phyloP scores from a whole-genome alignment of 2,888 invertebrate genomes.

The Taenaris catops region DNA sequence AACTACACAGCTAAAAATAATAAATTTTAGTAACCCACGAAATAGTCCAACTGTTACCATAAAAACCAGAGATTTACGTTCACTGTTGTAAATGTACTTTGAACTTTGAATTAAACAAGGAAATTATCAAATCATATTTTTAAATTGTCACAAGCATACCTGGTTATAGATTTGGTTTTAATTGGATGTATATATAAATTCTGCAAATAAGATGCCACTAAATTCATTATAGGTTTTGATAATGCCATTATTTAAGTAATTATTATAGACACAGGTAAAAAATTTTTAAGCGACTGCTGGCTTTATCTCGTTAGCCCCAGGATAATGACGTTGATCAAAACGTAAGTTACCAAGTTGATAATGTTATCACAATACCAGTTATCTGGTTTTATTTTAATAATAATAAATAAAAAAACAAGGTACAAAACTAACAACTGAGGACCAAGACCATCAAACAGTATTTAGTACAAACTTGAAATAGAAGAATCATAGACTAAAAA shows the following conservation, averaged over 20 bases:
- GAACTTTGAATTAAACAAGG: constrained; percentile 8
- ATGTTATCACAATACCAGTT: constrained; percentile 14
- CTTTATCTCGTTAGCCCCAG: constrained; percentile 1
- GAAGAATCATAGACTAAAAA: too few species aligned
- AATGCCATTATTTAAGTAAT: constrained; percentile 76
- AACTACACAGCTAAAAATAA: constrained; percentile 82
- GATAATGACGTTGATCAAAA: constrained; percentile 13
- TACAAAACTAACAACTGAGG: too few species aligned
- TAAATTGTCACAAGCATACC: constrained; percentile 76
- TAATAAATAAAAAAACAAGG: too few species aligned
- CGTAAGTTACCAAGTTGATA: constrained; percentile 17
- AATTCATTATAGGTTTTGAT: constrained; percentile 85
- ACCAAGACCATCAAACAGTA: too few species aligned
- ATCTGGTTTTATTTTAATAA: too few species aligned
- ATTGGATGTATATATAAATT: constrained; percentile 88
- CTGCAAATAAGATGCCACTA: constrained; percentile 85
- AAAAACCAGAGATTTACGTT: too few species aligned
- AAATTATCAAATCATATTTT: constrained; percentile 1
- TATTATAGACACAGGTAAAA: too few species aligned
- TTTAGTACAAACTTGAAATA: too few species aligned
- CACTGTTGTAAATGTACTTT: constrained; percentile 17
- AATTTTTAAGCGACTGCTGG: not conserved
- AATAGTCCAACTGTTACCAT: too few species aligned
- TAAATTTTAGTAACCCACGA: too few species aligned
- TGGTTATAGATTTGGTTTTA: constrained; percentile 88